Conservation (phyloP, 2,888 invertebrate genomes). For the Heliconius erato region DNA sequence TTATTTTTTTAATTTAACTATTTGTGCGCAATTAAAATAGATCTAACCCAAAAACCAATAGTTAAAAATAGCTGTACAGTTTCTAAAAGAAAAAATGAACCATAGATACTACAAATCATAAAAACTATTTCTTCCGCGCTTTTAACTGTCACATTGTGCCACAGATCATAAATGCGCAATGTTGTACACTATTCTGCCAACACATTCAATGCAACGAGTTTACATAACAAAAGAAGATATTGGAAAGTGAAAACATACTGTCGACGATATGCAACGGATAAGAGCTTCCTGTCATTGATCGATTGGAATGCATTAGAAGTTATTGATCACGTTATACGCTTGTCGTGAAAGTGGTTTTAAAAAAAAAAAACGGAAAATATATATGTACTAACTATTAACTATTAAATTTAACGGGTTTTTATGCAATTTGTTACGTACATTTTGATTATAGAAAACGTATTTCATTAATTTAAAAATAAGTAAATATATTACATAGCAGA, state of each 20-base stretch:
- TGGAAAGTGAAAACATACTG: constrained; percentile 51
- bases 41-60: neutral
- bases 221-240: constrained; percentile 50
- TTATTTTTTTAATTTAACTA: neutral
- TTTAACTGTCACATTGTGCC: neutral
- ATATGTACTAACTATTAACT: neutral
- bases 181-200: constrained; percentile 27
- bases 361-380: constrained; percentile 15
- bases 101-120: neutral
- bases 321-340: constrained; percentile 20
- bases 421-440: constrained; percentile 2
- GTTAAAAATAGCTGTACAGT: too few species aligned
- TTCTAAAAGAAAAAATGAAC: neutral
- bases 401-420: constrained; percentile 12
- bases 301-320: constrained; percentile 43
- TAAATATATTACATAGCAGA: neutral
- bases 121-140: neutral
- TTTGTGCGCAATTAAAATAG: neutral
- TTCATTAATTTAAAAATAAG: neutral
- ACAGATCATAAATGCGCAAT: constrained; percentile 26
- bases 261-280: constrained; percentile 45
- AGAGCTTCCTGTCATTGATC: constrained; percentile 47
- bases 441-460: neutral
- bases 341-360: constrained; percentile 18
- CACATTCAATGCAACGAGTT: constrained; percentile 33